These are phyloP conservation scores for Seira musarum DNA, from an alignment of 2,888 invertebrate genomes.

Conservation along the genomic window DNA sequence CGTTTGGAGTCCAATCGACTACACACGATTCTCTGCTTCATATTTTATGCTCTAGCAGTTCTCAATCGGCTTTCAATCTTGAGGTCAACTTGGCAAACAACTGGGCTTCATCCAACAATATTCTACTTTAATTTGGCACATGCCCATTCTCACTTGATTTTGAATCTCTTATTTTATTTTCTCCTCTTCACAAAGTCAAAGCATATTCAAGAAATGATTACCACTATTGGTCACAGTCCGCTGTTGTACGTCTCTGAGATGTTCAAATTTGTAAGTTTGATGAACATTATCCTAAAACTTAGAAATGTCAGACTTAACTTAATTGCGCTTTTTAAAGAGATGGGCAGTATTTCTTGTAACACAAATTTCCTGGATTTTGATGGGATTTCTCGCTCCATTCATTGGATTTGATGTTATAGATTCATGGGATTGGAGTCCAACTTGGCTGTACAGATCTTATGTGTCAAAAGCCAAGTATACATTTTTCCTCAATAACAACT, in stretches of 20 bases:
- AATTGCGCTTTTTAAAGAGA: background rate
- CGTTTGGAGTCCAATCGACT: slow-evolving; percentile 5
- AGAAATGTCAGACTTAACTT: too few relatives aligned
- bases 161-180: slow-evolving; percentile 26
- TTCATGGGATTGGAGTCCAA: slow-evolving; percentile 21
- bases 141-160: slow-evolving; percentile 15
- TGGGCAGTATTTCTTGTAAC: background rate
- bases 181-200: background rate
- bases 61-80: slow-evolving; percentile 13
- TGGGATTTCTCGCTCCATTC: slow-evolving; percentile 8
- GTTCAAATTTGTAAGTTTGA: background rate
- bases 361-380: background rate
- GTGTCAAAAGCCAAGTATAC: slow-evolving; percentile 13
- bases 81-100: slow-evolving; percentile 27
- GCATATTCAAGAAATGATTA: background rate
- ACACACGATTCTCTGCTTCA: slow-evolving; percentile 17
- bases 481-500: slow-evolving; percentile 6
- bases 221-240: slow-evolving; percentile 6
- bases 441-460: slow-evolving; percentile 14
- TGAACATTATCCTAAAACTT: too few relatives aligned
- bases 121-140: slow-evolving; percentile 36
- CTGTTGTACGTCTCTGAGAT: background rate
- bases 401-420: slow-evolving; percentile 11
- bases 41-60: slow-evolving; percentile 17
- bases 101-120: slow-evolving; percentile 28